Evolutionary conservation across 2,113 vertebrate species (phyloP).

Genomic region (Paramisgurnus dabryanus): DNA sequence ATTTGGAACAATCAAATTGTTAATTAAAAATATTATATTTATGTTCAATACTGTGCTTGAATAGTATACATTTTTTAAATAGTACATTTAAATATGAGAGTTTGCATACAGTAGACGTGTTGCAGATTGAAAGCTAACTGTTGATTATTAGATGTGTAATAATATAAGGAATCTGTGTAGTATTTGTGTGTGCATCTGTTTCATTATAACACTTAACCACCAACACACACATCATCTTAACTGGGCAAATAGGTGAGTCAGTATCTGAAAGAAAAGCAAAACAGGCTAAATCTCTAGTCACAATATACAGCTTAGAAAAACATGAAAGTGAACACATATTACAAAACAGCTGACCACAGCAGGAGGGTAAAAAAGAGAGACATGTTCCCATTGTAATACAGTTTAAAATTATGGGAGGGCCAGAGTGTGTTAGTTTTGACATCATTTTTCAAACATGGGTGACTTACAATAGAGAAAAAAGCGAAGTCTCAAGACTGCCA

Average conservation of each 20-base stretch:
- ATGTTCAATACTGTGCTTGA: slow-evolving; percentile 37
- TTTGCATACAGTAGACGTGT: too few species aligned
- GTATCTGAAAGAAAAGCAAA: neutral
- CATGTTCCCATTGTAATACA: neutral
- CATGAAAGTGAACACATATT: slow-evolving; percentile 10
- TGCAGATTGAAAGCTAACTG: neutral
- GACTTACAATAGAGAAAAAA: slow-evolving; percentile 16
- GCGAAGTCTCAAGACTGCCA: slow-evolving; percentile 32
- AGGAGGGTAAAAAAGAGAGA: neutral
- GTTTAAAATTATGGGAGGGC: neutral
- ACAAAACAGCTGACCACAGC: neutral
- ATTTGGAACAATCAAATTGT: slow-evolving; percentile 27
- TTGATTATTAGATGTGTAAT: slow-evolving; percentile 1
- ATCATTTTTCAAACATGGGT: slow-evolving; percentile 7
- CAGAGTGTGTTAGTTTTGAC: slow-evolving; percentile 23
- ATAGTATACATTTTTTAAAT: slow-evolving; percentile 45
- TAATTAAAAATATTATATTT: slow-evolving; percentile 38
- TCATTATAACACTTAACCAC: slow-evolving; percentile 15
- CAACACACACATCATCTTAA: slow-evolving; percentile 21
- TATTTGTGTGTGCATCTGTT: slow-evolving; percentile 10
- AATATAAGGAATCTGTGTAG: slow-evolving; percentile 1
- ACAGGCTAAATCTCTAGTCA: slow-evolving; percentile 13
- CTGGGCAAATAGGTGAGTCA: slow-evolving; percentile 31
- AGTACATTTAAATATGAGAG: neutral
- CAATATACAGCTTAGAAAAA: neutral